These are phyloP conservation scores for Scaptomyza reducta DNA, from an alignment of 2,888 invertebrate species.

Conservation along the genomic window DNA sequence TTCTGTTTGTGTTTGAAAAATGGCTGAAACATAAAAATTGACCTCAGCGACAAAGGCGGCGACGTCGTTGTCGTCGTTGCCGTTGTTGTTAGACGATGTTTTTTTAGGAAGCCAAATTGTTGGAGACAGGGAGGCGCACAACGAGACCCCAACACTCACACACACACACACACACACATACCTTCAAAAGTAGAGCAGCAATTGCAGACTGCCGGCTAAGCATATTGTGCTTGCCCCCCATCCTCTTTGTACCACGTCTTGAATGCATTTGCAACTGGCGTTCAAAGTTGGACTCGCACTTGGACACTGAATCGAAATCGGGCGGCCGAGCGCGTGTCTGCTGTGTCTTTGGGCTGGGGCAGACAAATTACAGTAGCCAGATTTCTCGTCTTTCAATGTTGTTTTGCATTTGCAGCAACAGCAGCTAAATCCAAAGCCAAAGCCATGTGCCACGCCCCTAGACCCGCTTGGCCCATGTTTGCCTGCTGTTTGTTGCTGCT, in stretches of 20 bases:
- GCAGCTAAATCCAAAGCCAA: conserved; percentile 23
- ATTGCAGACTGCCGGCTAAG: conserved; percentile 52
- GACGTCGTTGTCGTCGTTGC: conserved; percentile 25
- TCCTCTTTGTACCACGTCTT: not conserved
- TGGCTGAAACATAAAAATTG: conserved; percentile 80
- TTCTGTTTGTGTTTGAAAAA: conserved; percentile 64
- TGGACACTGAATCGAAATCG: conserved; percentile 60
- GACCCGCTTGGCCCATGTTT: conserved; percentile 31
- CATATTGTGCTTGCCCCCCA: conserved; percentile 19
- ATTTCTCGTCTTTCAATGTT: conserved; percentile 81
- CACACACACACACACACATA: not conserved
- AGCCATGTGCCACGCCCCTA: conserved; percentile 33
- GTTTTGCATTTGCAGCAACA: conserved; percentile 74
- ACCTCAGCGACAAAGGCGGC: conserved; percentile 78
- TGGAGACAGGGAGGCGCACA: conserved; percentile 50
- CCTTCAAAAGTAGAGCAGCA: conserved; percentile 42
- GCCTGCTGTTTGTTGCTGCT: conserved; percentile 45
- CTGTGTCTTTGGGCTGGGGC: conserved; percentile 68
- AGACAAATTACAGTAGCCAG: conserved; percentile 82
- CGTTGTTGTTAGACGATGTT: conserved; percentile 38
- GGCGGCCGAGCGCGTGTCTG: conserved; percentile 33
- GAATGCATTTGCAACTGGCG: conserved; percentile 16
- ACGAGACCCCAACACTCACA: conserved; percentile 10
- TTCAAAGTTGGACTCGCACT: conserved; percentile 52
- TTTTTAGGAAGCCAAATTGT: conserved; percentile 28